Evolutionary conservation across 2,797 vertebrate species (phyloP).

Genomic region (Chiroxiphia lanceolata): DNA sequence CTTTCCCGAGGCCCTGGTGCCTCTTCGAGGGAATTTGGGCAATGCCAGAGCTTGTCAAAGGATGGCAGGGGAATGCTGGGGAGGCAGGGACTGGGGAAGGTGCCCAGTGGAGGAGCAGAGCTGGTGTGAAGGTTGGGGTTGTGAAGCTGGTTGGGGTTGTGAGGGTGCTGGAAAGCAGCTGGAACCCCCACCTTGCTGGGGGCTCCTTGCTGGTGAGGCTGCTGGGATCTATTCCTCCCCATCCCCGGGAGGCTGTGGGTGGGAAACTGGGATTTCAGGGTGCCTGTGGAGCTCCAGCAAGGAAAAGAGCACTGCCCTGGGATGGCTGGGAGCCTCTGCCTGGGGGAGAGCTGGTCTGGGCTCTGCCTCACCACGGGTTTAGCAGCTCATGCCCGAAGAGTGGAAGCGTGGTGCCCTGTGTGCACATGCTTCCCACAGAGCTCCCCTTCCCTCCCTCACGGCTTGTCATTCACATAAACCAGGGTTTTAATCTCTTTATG

Average conservation of each 20-base stretch:
- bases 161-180: not conserved
- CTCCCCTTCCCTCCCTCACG: not conserved
- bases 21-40: not conserved
- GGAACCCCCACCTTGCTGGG: not conserved
- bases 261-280: not conserved
- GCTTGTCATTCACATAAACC: not conserved
- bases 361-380: not conserved
- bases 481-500: not conserved
- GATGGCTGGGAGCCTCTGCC: not conserved
- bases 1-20: not conserved
- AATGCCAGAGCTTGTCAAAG: not conserved
- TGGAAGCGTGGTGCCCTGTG: not conserved
- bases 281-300: not conserved
- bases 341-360: not conserved
- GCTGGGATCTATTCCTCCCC: not conserved
- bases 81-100: not conserved
- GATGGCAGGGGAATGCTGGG: not conserved
- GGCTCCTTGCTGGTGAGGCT: not conserved
- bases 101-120: not conserved
- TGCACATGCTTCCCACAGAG: not conserved
- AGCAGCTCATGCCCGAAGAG: not conserved
- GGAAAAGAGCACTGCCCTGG: not conserved
- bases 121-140: not conserved
- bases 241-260: not conserved
- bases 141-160: not conserved